Evolutionary conservation across 2,113 vertebrate genomes (phyloP).

Genomic region (Pangasianodon gigas): DNA sequence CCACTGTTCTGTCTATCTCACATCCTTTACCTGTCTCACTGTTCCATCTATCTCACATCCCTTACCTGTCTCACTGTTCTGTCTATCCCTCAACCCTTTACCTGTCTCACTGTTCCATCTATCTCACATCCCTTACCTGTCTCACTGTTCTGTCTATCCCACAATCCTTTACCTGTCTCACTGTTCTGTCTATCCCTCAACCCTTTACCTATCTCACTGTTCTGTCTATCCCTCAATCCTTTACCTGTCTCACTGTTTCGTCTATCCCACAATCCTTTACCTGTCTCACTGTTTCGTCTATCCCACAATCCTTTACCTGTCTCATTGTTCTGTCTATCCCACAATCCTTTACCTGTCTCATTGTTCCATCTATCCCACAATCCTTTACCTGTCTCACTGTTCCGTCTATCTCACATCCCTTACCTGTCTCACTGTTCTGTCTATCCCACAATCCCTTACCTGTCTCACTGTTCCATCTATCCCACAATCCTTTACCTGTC

Average conservation of each 20-base stretch:
- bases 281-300: too few species aligned
- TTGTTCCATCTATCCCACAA: too few species aligned
- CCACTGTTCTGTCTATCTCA: background rate
- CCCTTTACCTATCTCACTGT: background rate
- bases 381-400: too few species aligned
- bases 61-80: background rate
- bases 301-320: too few species aligned
- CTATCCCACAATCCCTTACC: too few species aligned
- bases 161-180: background rate
- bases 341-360: too few species aligned
- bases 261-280: background rate
- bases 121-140: background rate
- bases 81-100: background rate
- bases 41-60: background rate
- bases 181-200: background rate
- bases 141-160: background rate
- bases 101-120: background rate
- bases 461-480: too few species aligned
- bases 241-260: background rate
- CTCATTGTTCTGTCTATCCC: too few species aligned
- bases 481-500: too few species aligned
- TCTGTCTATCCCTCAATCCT: background rate
- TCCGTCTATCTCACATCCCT: too few species aligned
- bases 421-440: too few species aligned
- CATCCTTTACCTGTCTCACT: background rate